Conservation (phyloP, 1,140 invertebrate genomes). For the Ceratina japonica region DNA sequence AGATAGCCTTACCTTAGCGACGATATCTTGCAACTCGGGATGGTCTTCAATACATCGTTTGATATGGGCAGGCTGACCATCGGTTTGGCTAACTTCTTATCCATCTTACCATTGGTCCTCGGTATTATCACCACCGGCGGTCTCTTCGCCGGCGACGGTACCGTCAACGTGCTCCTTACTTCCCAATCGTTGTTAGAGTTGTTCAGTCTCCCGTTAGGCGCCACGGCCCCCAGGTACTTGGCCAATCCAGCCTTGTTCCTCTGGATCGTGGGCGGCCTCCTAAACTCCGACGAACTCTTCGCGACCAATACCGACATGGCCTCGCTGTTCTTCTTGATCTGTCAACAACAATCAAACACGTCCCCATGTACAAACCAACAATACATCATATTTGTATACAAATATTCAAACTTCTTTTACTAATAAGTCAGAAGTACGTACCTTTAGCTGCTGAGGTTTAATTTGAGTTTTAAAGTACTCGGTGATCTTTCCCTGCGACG, state of each 20-base stretch:
- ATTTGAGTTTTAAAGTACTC: conserved; percentile 90
- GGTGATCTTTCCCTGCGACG: conserved; percentile 85
- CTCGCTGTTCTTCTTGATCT: conserved; percentile 71
- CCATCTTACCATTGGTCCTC: conserved; percentile 67
- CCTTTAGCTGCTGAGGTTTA: conserved; percentile 82
- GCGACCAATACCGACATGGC: conserved; percentile 73
- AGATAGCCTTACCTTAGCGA: conserved; percentile 60
- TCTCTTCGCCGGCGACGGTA: conserved; percentile 63
- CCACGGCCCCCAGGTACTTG: conserved; percentile 71
- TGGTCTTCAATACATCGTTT: conserved; percentile 67
- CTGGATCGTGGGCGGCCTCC: conserved; percentile 74
- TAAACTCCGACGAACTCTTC: conserved; percentile 75
- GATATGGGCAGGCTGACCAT: conserved; percentile 68
- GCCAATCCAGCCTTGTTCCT: conserved; percentile 74
- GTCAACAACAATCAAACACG: conserved; percentile 6
- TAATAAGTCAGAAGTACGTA: conserved; percentile 27
- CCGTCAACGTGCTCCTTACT: conserved; percentile 61
- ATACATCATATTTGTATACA: too few species aligned
- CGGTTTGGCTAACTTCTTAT: conserved; percentile 69
- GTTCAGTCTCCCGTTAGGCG: conserved; percentile 43
- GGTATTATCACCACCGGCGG: conserved; percentile 64
- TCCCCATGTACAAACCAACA: too few species aligned
- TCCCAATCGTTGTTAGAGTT: conserved; percentile 68
- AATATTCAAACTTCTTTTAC: too few species aligned
- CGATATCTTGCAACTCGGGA: conserved; percentile 70